These are phyloP conservation scores for Hydrozoanthus gracilis DNA, from an alignment of 92 coral and sea anemone genomes.

Conservation along the genomic window DNA sequence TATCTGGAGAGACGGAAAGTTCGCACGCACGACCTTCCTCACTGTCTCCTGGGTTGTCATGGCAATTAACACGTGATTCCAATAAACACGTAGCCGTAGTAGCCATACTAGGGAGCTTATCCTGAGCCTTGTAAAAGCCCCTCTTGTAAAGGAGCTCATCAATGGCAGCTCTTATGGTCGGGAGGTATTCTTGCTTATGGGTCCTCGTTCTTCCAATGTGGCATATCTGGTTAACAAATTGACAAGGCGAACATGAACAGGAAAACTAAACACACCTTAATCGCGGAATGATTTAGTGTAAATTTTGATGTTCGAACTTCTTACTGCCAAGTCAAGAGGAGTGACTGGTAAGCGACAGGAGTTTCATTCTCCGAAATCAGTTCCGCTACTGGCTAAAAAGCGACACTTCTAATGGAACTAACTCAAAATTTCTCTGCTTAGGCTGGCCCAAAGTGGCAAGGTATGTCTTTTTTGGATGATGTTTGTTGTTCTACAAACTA, in stretches of 20 bases:
- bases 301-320: neutral
- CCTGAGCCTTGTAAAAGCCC: slow-evolving; percentile 71
- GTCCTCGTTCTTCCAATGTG: slow-evolving; percentile 86
- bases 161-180: slow-evolving; percentile 53
- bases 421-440: too few species aligned
- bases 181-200: slow-evolving; percentile 54
- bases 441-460: too few species aligned
- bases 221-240: slow-evolving; percentile 66
- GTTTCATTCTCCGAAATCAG: too few species aligned
- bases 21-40: neutral
- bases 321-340: too few species aligned
- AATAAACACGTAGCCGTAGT: neutral
- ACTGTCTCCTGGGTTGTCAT: neutral
- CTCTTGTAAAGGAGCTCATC: slow-evolving; percentile 70
- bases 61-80: neutral
- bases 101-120: slow-evolving; percentile 31
- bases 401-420: too few species aligned
- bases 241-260: neutral
- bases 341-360: too few species aligned
- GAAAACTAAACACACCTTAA: neutral
- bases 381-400: too few species aligned
- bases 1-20: neutral
- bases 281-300: neutral
- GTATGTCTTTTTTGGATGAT: too few species aligned
- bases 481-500: too few species aligned